These are phyloP conservation scores for Lydus trimaculatus DNA, from an alignment of 2,888 invertebrate species.

Conservation along the genomic window DNA sequence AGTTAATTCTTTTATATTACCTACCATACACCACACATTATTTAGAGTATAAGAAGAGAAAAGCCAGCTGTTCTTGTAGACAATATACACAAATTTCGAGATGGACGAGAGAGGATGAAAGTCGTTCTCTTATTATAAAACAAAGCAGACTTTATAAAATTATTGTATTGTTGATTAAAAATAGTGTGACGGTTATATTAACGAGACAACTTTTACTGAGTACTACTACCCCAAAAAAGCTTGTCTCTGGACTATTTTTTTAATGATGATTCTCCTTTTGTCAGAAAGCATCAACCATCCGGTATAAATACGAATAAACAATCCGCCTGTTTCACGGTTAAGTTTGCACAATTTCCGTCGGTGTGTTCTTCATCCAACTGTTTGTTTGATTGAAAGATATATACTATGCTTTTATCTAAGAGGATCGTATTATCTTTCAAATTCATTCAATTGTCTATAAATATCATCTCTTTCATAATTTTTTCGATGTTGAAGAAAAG, in stretches of 20 bases:
- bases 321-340: conserved; percentile 46
- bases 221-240: too few relatives aligned
- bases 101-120: conserved; percentile 43
- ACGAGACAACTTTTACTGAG: too few relatives aligned
- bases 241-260: too few relatives aligned
- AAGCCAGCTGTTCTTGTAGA: conserved; percentile 36
- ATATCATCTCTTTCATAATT: conserved; percentile 25
- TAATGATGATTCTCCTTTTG: background rate
- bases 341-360: conserved; percentile 44
- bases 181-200: background rate
- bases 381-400: too few relatives aligned
- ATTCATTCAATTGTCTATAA: conserved; percentile 32
- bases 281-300: conserved; percentile 40
- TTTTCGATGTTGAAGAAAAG: conserved; percentile 31
- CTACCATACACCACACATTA: too few relatives aligned
- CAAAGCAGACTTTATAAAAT: conserved; percentile 36
- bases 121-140: conserved; percentile 36
- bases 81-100: conserved; percentile 46
- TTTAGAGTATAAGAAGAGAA: conserved; percentile 9
- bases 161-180: background rate
- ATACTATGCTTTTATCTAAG: too few relatives aligned
- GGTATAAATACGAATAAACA: conserved; percentile 47
- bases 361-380: conserved; percentile 23
- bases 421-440: conserved; percentile 32
- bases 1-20: conserved; percentile 4